Conservation (phyloP, 2,888 invertebrate genomes). For the Selenia dentaria region DNA sequence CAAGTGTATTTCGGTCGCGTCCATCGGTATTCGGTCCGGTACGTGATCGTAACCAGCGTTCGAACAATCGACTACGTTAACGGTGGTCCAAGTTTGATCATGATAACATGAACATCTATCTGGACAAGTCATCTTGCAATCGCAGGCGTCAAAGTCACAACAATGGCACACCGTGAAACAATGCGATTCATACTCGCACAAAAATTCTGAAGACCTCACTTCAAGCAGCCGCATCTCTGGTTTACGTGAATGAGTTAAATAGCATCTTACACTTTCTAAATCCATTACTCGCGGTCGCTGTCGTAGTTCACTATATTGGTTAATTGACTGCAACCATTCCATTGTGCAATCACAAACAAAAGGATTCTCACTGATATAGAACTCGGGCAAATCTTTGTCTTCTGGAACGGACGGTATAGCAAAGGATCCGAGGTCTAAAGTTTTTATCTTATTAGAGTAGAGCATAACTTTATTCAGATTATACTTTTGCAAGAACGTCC, state of each 20-base stretch:
- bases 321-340: conserved; percentile 93
- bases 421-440: conserved; percentile 89
- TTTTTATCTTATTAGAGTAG: conserved; percentile 89
- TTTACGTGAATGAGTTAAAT: conserved; percentile 88
- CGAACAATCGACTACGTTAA: conserved; percentile 93
- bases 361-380: conserved; percentile 93
- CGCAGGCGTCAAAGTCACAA: conserved; percentile 95
- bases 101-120: conserved; percentile 94
- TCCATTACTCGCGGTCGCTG: conserved; percentile 92
- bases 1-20: conserved; percentile 94
- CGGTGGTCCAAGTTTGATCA: conserved; percentile 92
- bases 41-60: conserved; percentile 89
- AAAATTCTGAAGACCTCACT: conserved; percentile 90
- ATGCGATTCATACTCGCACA: conserved; percentile 92
- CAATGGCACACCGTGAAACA: conserved; percentile 95
- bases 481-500: conserved; percentile 88
- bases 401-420: conserved; percentile 87
- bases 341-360: conserved; percentile 94
- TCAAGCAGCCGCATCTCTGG: conserved; percentile 87
- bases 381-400: conserved; percentile 89
- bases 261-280: conserved; percentile 91
- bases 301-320: conserved; percentile 88
- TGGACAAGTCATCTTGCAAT: conserved; percentile 96
- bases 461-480: conserved; percentile 91
- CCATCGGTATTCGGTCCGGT: conserved; percentile 93